These are phyloP conservation scores for Sycophaga agraensis DNA, from an alignment of 1,140 invertebrate species.

Conservation along the genomic window DNA sequence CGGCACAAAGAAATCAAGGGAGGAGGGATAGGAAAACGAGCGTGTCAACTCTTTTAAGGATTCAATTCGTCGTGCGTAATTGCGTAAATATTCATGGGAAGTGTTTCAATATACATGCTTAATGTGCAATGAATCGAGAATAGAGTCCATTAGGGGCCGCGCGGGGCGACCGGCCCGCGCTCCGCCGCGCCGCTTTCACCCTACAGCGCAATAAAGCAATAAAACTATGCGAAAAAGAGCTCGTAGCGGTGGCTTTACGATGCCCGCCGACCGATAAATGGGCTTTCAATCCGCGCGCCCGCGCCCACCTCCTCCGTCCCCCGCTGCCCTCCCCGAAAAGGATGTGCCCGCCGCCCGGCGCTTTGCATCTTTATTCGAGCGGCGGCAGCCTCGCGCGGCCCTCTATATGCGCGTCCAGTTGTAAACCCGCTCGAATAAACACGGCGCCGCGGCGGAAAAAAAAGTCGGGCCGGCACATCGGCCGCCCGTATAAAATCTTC, in stretches of 20 bases:
- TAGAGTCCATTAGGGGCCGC: no score
- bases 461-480: not conserved
- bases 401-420: constrained; percentile 1
- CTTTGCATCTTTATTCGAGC: constrained; percentile 20
- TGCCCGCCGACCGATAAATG: constrained; percentile 1
- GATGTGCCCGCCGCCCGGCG: not conserved
- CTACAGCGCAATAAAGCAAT: not conserved
- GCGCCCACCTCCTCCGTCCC: not conserved
- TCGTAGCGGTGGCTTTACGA: constrained; percentile 13
- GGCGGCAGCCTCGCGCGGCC: no score
- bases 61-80: no score
- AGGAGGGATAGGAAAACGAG: no score
- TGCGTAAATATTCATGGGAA: no score
- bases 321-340: not conserved
- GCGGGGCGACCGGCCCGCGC: no score
- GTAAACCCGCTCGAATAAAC: constrained; percentile 11
- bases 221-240: no score
- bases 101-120: no score
- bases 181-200: no score
- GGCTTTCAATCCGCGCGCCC: not conserved
- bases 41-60: no score
- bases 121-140: no score
- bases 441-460: constrained; percentile 2
- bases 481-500: constrained; percentile 19
- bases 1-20: no score